A percentile compares a stretch with the other conserved stretches of the same genome.
phyloP scores from a whole-genome alignment of 2,113 vertebrate genomes.

The Heterotilapia buettikoferi region DNA sequence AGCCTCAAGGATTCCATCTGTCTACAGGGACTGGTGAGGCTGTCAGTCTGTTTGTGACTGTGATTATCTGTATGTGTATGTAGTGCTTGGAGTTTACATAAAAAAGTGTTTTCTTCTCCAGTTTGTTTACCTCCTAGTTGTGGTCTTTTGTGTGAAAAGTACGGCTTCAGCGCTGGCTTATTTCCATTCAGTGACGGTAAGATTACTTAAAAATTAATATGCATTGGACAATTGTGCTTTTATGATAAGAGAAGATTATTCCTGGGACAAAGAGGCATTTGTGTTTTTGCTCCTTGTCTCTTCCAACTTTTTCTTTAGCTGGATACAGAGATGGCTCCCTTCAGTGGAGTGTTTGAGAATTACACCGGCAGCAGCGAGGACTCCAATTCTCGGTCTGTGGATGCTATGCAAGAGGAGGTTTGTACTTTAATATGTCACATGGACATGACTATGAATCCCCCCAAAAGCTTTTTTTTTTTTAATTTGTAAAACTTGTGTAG shows the following conservation, averaged over 20 bases:
- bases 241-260: background rate
- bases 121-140: conserved; percentile 61
- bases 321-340: conserved; percentile 30
- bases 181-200: conserved; percentile 33
- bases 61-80: accelerated
- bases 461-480: background rate
- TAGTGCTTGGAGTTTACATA: background rate
- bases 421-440: background rate
- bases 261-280: background rate
- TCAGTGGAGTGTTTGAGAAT: conserved; percentile 47
- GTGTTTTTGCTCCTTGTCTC: background rate
- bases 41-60: background rate
- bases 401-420: conserved; percentile 42
- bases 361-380: conserved; percentile 53
- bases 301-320: conserved; percentile 25
- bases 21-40: conserved; percentile 39
- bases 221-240: background rate
- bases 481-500: background rate
- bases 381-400: conserved; percentile 21
- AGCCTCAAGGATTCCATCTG: conserved; percentile 4
- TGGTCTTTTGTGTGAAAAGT: conserved; percentile 47
- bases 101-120: conserved; percentile 3
- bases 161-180: conserved; percentile 47
- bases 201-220: background rate
- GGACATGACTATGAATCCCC: background rate